A percentile compares a stretch with the other conserved stretches of the same genome.
Evolutionary conservation across 2,888 invertebrate genomes (phyloP).

Genomic region (Halictus quadricinctus): DNA sequence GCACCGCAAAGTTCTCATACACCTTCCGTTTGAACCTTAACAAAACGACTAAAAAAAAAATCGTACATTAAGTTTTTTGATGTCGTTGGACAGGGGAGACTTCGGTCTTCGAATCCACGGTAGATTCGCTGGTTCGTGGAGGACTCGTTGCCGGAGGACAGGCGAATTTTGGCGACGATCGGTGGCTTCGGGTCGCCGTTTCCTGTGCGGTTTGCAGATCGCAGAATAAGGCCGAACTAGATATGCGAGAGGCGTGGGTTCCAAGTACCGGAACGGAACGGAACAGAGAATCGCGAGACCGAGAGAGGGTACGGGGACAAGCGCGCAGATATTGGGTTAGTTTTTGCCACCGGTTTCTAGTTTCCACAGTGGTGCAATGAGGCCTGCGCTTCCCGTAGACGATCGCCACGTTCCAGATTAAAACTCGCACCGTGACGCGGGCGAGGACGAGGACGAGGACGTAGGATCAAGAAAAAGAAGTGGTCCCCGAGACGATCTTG

Average conservation of each 20-base stretch:
- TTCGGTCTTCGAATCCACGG: neutral
- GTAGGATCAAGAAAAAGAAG: slow-evolving; percentile 21
- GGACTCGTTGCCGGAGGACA: no score
- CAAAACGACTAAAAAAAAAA: neutral
- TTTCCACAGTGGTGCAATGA: slow-evolving; percentile 78
- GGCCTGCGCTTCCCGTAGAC: slow-evolving; percentile 76
- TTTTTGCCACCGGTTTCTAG: slow-evolving; percentile 76
- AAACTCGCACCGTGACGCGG: slow-evolving; percentile 24
- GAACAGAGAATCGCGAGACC: neutral
- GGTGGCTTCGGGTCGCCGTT: neutral
- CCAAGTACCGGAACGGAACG: slow-evolving; percentile 61
- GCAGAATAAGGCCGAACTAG: slow-evolving; percentile 57
- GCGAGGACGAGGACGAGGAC: slow-evolving; percentile 44
- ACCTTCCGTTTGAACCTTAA: neutral
- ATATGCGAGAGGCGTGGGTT: slow-evolving; percentile 67
- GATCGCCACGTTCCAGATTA: slow-evolving; percentile 74
- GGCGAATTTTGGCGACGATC: neutral
- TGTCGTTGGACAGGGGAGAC: neutral
- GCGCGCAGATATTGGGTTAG: slow-evolving; percentile 75
- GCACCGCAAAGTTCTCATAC: no score
- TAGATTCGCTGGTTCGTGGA: no score
- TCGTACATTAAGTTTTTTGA: neutral
- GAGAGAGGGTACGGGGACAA: slow-evolving; percentile 60
- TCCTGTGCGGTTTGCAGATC: slow-evolving; percentile 10
- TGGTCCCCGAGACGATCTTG: neutral